These are phyloP conservation scores for Caiman crocodilus DNA, from an alignment of 2,797 vertebrate genomes.

Conservation along the genomic window DNA sequence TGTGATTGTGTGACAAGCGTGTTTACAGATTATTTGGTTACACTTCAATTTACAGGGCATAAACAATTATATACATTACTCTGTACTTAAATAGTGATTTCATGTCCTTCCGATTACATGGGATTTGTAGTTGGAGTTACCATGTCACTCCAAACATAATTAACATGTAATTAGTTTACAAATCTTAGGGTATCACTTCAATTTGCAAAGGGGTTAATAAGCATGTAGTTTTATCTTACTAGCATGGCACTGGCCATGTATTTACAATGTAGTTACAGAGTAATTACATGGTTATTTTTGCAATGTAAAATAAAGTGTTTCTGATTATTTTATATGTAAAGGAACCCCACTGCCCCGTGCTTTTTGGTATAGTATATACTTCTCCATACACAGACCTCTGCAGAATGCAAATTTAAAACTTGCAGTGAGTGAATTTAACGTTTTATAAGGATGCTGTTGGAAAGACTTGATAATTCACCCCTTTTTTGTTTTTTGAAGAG, in stretches of 20 bases:
- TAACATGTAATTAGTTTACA: constrained; percentile 79
- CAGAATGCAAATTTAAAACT: constrained; percentile 94
- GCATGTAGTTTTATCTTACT: constrained; percentile 79
- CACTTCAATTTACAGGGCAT: constrained; percentile 88
- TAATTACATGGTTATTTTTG: constrained; percentile 89
- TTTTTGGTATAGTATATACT: constrained; percentile 92
- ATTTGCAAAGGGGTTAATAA: constrained; percentile 69
- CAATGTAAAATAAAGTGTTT: constrained; percentile 89
- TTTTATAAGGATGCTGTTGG: constrained; percentile 96
- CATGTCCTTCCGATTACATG: constrained; percentile 76
- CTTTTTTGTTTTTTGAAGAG: constrained; percentile 90
- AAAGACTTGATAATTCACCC: constrained; percentile 96
- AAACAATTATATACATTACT: constrained; percentile 85
- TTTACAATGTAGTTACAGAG: constrained; percentile 84
- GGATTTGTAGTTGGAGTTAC: constrained; percentile 81
- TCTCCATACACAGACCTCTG: constrained; percentile 96
- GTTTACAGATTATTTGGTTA: constrained; percentile 94
- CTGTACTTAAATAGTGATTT: constrained; percentile 79
- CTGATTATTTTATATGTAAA: constrained; percentile 88
- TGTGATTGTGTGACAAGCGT: constrained; percentile 99
- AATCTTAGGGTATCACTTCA: constrained; percentile 77
- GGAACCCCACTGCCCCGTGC: constrained; percentile 81
- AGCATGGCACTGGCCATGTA: constrained; percentile 82
- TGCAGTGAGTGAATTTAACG: constrained; percentile 93
- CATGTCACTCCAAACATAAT: constrained; percentile 81